Evolutionary conservation across 2,113 vertebrate genomes (phyloP).

Genomic region (Mesocricetus auratus): DNA sequence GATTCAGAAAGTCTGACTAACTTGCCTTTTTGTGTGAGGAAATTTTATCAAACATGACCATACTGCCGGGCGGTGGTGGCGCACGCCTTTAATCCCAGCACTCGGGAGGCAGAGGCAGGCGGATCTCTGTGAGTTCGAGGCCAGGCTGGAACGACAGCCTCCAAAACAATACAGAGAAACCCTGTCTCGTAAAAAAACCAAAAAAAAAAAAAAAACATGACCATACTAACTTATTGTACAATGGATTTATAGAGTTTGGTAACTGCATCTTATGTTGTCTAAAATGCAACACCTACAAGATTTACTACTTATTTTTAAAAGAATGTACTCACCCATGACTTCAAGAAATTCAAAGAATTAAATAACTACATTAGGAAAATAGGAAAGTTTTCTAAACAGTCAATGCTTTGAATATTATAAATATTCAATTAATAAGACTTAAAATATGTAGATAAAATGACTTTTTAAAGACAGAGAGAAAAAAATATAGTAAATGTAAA

Average conservation of each 20-base stretch:
- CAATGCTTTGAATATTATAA: not conserved
- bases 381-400: not conserved
- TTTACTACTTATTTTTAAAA: not conserved
- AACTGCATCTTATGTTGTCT: not conserved
- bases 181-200: too few relatives aligned
- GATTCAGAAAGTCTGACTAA: not conserved
- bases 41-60: not conserved
- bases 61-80: too few relatives aligned
- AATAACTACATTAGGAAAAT: not conserved
- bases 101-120: too few relatives aligned
- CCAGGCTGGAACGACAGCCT: too few relatives aligned
- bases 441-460: not conserved
- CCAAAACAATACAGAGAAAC: too few relatives aligned
- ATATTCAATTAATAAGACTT: not conserved
- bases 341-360: not conserved
- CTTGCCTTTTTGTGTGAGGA: not conserved
- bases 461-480: not conserved
- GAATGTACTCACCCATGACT: not conserved
- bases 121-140: too few relatives aligned
- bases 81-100: too few relatives aligned
- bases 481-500: not conserved
- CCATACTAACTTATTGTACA: not conserved
- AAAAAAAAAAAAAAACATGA: too few relatives aligned
- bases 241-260: not conserved
- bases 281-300: not conserved